These are phyloP conservation scores for Ciconia stormi DNA, from an alignment of 2,113 vertebrate genomes.

Conservation along the genomic window DNA sequence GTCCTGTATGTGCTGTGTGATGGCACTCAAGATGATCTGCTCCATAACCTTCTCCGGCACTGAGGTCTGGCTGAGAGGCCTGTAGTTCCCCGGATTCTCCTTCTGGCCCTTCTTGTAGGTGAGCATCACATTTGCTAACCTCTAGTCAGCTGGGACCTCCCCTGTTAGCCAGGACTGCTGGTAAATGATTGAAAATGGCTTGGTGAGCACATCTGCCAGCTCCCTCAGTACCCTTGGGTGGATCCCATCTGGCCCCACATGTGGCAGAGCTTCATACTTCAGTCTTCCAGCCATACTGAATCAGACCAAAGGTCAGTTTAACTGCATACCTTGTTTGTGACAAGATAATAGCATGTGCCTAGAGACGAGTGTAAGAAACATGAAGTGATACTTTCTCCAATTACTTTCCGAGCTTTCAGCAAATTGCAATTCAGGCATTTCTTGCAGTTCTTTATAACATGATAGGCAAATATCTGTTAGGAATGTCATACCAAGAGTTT, in stretches of 20 bases:
- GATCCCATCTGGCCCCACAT: background rate
- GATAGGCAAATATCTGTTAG: background rate
- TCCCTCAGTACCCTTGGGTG: too few species aligned
- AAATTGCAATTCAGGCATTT: background rate
- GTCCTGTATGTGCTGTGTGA: background rate
- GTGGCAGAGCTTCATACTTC: background rate
- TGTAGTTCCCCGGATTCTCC: background rate
- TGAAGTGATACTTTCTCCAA: background rate
- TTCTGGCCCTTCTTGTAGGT: background rate
- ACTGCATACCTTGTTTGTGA: background rate
- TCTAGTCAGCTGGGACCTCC: background rate
- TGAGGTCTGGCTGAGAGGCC: background rate
- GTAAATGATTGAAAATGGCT: background rate
- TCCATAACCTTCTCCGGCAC: background rate
- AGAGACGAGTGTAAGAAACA: background rate
- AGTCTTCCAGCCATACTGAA: background rate
- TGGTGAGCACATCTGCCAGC: too few species aligned
- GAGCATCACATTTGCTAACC: background rate
- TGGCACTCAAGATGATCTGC: too few species aligned
- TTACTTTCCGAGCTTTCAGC: background rate
- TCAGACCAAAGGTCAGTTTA: background rate
- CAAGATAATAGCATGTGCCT: background rate
- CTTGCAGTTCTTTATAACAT: too few species aligned
- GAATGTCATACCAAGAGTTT: background rate
- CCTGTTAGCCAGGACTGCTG: background rate